A percentile compares a stretch with the other conserved stretches of the same genome.
phyloP scores from a whole-genome alignment of 2,888 invertebrate genomes.

The Sinhomidia bicolor region DNA sequence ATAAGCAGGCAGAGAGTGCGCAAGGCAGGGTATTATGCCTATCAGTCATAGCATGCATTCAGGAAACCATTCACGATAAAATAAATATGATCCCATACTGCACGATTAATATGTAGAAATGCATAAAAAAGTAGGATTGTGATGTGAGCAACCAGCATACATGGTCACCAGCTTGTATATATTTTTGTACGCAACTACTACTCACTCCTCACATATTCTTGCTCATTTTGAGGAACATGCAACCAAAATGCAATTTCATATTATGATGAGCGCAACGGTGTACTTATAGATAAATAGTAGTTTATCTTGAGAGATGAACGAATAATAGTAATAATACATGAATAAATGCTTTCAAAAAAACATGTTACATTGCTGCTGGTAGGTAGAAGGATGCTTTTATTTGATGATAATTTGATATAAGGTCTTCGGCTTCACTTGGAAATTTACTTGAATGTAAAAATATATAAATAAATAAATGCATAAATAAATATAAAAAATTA shows the following conservation, averaged over 20 bases:
- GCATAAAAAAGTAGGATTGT: neutral
- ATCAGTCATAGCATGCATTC: neutral
- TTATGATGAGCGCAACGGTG: neutral
- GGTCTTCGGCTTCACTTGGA: slow-evolving; percentile 48
- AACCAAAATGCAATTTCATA: slow-evolving; percentile 5
- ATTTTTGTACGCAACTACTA: too few relatives aligned
- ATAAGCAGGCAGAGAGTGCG: slow-evolving; percentile 32
- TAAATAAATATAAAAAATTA: slow-evolving; percentile 16
- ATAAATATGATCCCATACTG: slow-evolving; percentile 11
- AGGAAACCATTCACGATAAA: slow-evolving; percentile 49
- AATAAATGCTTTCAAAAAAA: slow-evolving; percentile 12
- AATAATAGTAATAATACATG: too few relatives aligned
- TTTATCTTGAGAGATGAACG: neutral
- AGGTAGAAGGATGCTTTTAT: slow-evolving; percentile 1
- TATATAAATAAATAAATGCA: too few relatives aligned
- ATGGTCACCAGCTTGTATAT: neutral
- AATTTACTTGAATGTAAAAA: slow-evolving; percentile 35
- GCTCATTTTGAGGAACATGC: neutral
- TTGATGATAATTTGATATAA: neutral
- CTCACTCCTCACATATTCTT: neutral
- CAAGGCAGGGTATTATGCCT: neutral
- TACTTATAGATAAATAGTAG: neutral
- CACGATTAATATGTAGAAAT: slow-evolving; percentile 2
- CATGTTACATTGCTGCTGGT: neutral
- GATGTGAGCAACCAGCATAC: slow-evolving; percentile 7